Percentiles rank a stretch among this genome's conserved stretches.
Conservation (phyloP, 2,888 invertebrate species). For the Phalangium opilio region DNA sequence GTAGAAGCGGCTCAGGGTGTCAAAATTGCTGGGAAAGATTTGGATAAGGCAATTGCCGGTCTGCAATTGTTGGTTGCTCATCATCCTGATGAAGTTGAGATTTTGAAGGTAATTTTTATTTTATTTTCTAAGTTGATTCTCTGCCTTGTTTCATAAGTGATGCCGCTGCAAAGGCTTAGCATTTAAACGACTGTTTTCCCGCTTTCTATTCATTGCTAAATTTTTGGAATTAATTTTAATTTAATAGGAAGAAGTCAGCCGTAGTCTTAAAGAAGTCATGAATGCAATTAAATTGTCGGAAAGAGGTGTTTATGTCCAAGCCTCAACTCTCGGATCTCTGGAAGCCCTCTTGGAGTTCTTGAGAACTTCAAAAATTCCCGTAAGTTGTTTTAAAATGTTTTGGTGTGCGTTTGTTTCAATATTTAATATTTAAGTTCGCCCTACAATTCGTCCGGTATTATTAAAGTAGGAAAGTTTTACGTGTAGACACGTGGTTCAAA, state of each 20-base stretch:
- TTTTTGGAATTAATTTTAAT: constrained; percentile 11
- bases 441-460: too few relatives aligned
- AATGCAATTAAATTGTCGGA: constrained; percentile 80
- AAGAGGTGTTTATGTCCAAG: constrained; percentile 96
- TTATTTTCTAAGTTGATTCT: constrained; percentile 4
- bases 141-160: too few relatives aligned
- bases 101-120: constrained; percentile 38
- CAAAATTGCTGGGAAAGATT: constrained; percentile 92
- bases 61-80: constrained; percentile 81
- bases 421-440: too few relatives aligned
- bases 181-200: too few relatives aligned
- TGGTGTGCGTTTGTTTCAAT: too few relatives aligned
- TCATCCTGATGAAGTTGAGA: constrained; percentile 84
- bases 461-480: too few relatives aligned
- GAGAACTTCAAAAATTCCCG: constrained; percentile 78
- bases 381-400: too few relatives aligned
- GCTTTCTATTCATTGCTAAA: too few relatives aligned
- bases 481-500: too few relatives aligned
- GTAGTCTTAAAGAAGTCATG: constrained; percentile 71
- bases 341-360: constrained; percentile 92
- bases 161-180: too few relatives aligned
- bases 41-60: constrained; percentile 90
- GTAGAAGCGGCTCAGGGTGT: constrained; percentile 94
- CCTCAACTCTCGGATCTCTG: constrained; percentile 94
- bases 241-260: constrained; percentile 59